Conservation (phyloP, 1,140 invertebrate species). For the Palaemon carinicauda region DNA sequence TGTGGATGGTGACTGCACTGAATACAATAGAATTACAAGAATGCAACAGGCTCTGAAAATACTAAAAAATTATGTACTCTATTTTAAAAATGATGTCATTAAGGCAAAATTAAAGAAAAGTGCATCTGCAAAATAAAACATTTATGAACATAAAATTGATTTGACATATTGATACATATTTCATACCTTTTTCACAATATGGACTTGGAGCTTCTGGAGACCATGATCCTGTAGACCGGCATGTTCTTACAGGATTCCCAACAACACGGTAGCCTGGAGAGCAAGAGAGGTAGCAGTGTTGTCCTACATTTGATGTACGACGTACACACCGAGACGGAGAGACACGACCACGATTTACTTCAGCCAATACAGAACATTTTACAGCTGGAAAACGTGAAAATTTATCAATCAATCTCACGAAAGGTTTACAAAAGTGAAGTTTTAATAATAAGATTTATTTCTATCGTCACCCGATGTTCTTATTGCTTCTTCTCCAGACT, state of each 20-base stretch:
- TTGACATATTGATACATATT: not conserved
- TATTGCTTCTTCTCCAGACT: too few relatives aligned
- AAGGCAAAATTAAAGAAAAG: too few relatives aligned
- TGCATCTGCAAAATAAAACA: not conserved
- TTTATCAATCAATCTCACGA: not conserved
- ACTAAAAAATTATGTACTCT: too few relatives aligned
- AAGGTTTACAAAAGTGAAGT: too few relatives aligned
- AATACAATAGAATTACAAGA: too few relatives aligned
- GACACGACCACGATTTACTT: slow-evolving; percentile 56
- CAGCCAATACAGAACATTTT: slow-evolving; percentile 52
- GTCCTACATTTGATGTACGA: slow-evolving; percentile 41
- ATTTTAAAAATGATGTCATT: too few relatives aligned
- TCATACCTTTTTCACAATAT: slow-evolving; percentile 58
- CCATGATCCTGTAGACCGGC: slow-evolving; percentile 51
- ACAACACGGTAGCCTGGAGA: slow-evolving; percentile 53
- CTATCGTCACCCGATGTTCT: too few relatives aligned
- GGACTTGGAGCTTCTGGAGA: slow-evolving; percentile 38
- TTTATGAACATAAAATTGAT: not conserved
- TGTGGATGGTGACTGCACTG: too few relatives aligned
- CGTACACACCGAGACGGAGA: slow-evolving; percentile 54
- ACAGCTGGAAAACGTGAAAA: not conserved
- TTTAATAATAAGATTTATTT: too few relatives aligned
- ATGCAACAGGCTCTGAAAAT: too few relatives aligned
- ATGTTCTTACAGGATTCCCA: slow-evolving; percentile 59
- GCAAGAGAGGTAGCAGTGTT: slow-evolving; percentile 61